Percentiles rank a stretch among this genome's conserved stretches.
phyloP scores from a whole-genome alignment of 2,888 invertebrate genomes.

The Neoaliturus tenellus region DNA sequence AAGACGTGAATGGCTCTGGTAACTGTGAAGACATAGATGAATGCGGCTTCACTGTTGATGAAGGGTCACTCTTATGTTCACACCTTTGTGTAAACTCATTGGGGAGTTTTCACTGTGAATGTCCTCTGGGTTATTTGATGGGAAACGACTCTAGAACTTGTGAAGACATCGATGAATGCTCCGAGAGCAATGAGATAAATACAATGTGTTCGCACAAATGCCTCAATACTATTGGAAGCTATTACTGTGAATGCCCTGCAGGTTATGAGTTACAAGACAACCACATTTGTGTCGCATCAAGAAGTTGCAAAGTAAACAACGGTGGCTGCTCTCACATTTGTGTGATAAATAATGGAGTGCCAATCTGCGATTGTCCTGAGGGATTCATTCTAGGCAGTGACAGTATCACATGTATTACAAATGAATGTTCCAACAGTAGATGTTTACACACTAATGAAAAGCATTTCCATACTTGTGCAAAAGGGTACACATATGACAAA shows the following conservation, averaged over 20 bases:
- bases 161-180: conserved; percentile 86
- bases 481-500: neutral
- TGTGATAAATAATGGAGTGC: neutral
- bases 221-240: conserved; percentile 81
- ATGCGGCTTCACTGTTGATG: conserved; percentile 40
- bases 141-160: conserved; percentile 83
- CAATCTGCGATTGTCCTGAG: conserved; percentile 35
- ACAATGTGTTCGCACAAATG: conserved; percentile 79
- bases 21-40: conserved; percentile 76
- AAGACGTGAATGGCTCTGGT: conserved; percentile 85
- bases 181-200: conserved; percentile 82
- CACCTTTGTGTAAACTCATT: conserved; percentile 83
- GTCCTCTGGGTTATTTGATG: conserved; percentile 86
- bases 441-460: neutral
- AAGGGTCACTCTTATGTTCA: conserved; percentile 37
- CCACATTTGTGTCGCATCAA: conserved; percentile 85
- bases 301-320: conserved; percentile 77
- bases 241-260: conserved; percentile 85
- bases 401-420: conserved; percentile 72
- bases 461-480: neutral
- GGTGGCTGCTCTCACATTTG: conserved; percentile 49
- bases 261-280: conserved; percentile 80
- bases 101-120: conserved; percentile 89
- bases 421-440: conserved; percentile 77
- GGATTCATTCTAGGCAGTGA: neutral